Evolutionary conservation across 2,888 invertebrate species (phyloP).

Genomic region (Proisotoma minuta): DNA sequence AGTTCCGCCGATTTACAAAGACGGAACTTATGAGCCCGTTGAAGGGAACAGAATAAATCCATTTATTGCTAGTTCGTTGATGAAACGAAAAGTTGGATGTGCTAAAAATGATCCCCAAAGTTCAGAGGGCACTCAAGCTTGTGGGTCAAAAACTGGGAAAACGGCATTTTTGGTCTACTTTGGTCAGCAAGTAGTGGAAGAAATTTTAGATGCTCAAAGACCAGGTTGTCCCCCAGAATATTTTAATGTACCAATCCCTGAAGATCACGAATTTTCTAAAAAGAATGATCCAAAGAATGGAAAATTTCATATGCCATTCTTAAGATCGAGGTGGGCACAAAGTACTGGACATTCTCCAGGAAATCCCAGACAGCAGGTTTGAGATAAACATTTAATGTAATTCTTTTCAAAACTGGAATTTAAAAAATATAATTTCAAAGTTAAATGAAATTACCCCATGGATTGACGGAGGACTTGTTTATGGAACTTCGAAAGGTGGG

Average conservation of each 20-base stretch:
- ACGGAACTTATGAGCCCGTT: constrained; percentile 57
- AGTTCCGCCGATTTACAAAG: constrained; percentile 57
- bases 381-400: no score
- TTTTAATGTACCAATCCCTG: constrained; percentile 57
- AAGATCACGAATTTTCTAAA: constrained; percentile 51
- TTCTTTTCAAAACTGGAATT: neutral
- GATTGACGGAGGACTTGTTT: constrained; percentile 60
- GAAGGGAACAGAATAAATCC: constrained; percentile 57
- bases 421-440: constrained; percentile 48
- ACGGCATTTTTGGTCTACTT: constrained; percentile 60
- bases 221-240: constrained; percentile 61
- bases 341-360: constrained; percentile 58
- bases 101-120: neutral
- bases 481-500: constrained; percentile 59
- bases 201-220: constrained; percentile 60
- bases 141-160: constrained; percentile 54
- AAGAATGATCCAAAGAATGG: constrained; percentile 19
- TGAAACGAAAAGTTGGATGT: constrained; percentile 51
- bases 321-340: constrained; percentile 57
- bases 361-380: constrained; percentile 60
- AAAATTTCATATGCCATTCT: constrained; percentile 54
- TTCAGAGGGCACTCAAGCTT: constrained; percentile 21
- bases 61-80: constrained; percentile 54
- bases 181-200: constrained; percentile 62
- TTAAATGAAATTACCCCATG: constrained; percentile 61